Evolutionary conservation across 2,888 invertebrate genomes (phyloP).

Genomic region (Brachylomia viminalis): DNA sequence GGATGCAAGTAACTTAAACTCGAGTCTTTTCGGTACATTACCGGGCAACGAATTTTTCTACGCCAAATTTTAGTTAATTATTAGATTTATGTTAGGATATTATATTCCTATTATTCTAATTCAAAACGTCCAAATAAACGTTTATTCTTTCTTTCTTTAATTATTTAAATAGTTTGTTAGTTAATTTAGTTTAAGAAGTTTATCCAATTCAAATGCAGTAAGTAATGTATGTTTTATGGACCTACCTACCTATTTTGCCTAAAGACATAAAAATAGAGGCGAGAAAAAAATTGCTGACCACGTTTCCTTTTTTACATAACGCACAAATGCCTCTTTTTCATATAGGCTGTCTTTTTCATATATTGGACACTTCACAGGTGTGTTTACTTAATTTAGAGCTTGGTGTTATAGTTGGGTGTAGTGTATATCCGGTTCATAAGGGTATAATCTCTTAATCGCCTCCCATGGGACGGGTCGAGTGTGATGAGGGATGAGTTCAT

Average conservation of each 20-base stretch:
- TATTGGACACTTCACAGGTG: conserved; percentile 18
- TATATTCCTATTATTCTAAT: no score
- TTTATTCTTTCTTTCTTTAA: no score
- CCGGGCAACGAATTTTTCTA: background rate
- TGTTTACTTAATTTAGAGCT: conserved; percentile 22
- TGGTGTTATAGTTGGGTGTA: conserved; percentile 7
- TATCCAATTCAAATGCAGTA: background rate
- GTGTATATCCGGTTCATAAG: conserved; percentile 32
- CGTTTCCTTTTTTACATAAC: background rate
- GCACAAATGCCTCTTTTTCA: no score
- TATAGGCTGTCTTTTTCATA: background rate
- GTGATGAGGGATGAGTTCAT: conserved; percentile 49
- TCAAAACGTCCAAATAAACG: no score
- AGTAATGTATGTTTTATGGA: background rate
- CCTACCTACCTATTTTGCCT: no score
- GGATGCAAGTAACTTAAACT: background rate
- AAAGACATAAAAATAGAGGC: background rate
- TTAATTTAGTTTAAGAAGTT: background rate
- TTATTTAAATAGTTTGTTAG: no score
- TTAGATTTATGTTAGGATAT: background rate
- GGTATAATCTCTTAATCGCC: conserved; percentile 49
- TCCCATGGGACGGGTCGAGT: conserved; percentile 26
- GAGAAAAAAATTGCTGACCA: background rate
- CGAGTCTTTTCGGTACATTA: background rate
- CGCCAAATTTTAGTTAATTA: background rate